Evolutionary conservation across 2,113 vertebrate genomes (phyloP), one percentile per base, ranked within the genome.

Genomic region (Podiceps cristatus): DNA sequence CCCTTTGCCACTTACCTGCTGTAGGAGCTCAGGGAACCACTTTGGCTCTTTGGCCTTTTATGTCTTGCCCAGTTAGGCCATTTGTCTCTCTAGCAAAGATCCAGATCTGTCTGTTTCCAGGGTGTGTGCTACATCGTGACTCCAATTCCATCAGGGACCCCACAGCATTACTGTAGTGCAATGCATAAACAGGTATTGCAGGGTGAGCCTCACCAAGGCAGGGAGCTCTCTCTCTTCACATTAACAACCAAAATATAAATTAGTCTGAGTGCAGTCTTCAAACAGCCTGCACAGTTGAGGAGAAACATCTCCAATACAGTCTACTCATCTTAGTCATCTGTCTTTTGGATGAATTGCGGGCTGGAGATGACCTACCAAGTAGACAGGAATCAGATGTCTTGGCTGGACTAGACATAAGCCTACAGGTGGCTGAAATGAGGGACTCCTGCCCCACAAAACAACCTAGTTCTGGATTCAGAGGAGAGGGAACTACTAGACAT

Each of bases 201-300:
- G 7, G 14, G 71, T 1, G 2, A 78, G 25, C 8, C 11, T 71
- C n/a, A 58, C 16, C 0, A 2, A 87, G 23, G 45, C 19, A 73
- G 28, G 31, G 58, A 63, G 3, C 1, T 42, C 13, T 33, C 31
- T 52, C 13, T 72, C 18, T 79, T 63, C 44, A 55, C 25, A 20
- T 25, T 60, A 55, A 19, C 13, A 47, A 49, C 2, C 1, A 33
- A 73, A 87, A 73, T 25, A 42, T 27, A 52, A 76, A 60, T 47
- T 13, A 44, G 18, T 27, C 25, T 25, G 31, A 80, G 4, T 40
- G 8, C 47, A 53, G 7, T 35, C 55, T 87, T 17, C 33, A 86
- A 64, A 53, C 19, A 47, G 4, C 8, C 37, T 83, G 35, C 20
- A 37, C 11, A 28, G 24, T 1, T 50, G 55, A 74, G 33, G 37